Evolutionary conservation across 2,113 vertebrate species (phyloP), one percentile per base, ranked within the genome.

Genomic region (Probosciger aterrimus): DNA sequence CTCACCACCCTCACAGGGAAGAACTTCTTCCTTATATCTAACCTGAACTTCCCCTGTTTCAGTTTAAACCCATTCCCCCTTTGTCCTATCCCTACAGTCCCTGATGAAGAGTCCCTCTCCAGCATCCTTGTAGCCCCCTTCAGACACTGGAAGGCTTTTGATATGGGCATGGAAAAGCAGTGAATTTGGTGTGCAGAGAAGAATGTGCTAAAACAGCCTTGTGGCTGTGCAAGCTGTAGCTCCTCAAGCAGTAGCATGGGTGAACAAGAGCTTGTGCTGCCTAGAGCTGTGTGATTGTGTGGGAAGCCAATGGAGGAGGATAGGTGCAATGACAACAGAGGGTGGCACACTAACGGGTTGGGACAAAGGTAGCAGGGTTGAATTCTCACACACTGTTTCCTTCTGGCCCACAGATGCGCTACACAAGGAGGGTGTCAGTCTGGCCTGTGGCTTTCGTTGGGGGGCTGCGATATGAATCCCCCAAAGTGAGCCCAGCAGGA

Each of bases 371-470:
- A 1, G 5, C 0, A 0, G 71, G 23, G 35, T 19, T 49, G 82
- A 41, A 64, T 71, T 63, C 63, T 96, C 65, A 95, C 79, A 31
- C 52, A 8, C 50, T 60, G 30, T 95, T 92, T 96, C 75, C 25
- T 86, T 95, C 83, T 77, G 92, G 55, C 69, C 76, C 86, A 59
- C 97, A 99, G 99, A 99, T 99, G 98, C 98, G 99, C 63, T 98
- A 97, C 82, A 99, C 99, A 3, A 98, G 95, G 89, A 98, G 97
- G 71, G 98, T 98, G 62, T 99, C 99, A 0, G 98, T 99, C 70
- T 99, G 98, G 99, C 99, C 99, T 0, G 99, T 99, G 87, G 98
- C 98, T 44, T 99, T 99, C 2, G 98, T 98, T 14, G 98, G 98
- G 4, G 98, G 98, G 33, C 97, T 99, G 14, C 96, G 98, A 6